Evolutionary conservation across 2,888 invertebrate species (phyloP).

Genomic region (Rhodophaea formosa): DNA sequence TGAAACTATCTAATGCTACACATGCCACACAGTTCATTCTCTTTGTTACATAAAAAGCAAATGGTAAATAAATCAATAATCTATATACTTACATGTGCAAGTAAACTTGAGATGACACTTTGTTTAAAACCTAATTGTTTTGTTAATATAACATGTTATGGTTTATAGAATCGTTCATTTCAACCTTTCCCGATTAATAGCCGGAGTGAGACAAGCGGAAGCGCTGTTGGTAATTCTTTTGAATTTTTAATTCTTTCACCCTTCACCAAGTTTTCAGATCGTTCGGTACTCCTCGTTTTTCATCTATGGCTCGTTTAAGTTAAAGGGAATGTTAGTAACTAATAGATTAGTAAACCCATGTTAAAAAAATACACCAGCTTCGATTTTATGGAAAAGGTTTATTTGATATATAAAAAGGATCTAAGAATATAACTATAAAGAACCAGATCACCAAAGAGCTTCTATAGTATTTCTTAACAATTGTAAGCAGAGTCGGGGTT

Average conservation of each 20-base stretch:
- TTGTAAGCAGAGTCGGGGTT: slow-evolving; percentile 35
- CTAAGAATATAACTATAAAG: slow-evolving; percentile 63
- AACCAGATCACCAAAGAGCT: slow-evolving; percentile 75
- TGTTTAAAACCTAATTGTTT: slow-evolving; percentile 39
- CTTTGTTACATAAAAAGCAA: slow-evolving; percentile 41
- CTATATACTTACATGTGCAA: slow-evolving; percentile 74
- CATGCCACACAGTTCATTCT: slow-evolving; percentile 78
- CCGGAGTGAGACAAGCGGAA: slow-evolving; percentile 65
- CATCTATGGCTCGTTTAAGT: slow-evolving; percentile 43
- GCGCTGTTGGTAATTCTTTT: slow-evolving; percentile 41
- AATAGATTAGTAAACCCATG: slow-evolving; percentile 76
- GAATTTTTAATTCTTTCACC: slow-evolving; percentile 38
- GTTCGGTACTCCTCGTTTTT: slow-evolving; percentile 20
- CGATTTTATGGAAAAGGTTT: slow-evolving; percentile 80
- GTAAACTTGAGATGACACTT: slow-evolving; percentile 47
- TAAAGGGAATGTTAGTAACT: slow-evolving; percentile 65
- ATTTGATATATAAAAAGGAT: slow-evolving; percentile 74
- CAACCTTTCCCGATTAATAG: slow-evolving; percentile 58
- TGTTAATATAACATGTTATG: slow-evolving; percentile 39
- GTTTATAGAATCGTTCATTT: slow-evolving; percentile 29
- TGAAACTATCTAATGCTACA: slow-evolving; percentile 47
- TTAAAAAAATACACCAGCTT: slow-evolving; percentile 80
- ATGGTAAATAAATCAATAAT: slow-evolving; percentile 41
- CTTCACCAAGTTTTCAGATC: slow-evolving; percentile 54
- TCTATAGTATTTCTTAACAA: slow-evolving; percentile 38